phyloP scores from a whole-genome alignment of 2,888 invertebrate genomes.

The Neria commutata region DNA sequence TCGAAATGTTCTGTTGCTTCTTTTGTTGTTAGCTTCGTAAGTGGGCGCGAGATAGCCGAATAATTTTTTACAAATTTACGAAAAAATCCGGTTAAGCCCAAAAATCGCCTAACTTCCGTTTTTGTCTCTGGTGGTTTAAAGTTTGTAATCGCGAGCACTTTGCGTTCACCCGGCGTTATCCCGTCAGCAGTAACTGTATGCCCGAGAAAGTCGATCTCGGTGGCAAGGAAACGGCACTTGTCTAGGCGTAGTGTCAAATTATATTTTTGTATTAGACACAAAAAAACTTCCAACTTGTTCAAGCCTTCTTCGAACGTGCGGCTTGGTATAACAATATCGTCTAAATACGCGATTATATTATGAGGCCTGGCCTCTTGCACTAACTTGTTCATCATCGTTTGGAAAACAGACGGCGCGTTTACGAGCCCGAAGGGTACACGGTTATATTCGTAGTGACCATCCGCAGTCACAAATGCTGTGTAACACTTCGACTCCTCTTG shows the following conservation, averaged over 20 bases:
- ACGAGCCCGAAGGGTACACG: constrained; percentile 12
- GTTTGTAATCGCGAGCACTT: constrained; percentile 7
- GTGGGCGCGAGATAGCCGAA: constrained; percentile 11
- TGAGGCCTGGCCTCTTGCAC: not conserved
- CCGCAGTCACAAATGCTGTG: constrained; percentile 14
- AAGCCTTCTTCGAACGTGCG: constrained; percentile 1
- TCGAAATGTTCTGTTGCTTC: not conserved
- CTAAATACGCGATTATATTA: constrained; percentile 5
- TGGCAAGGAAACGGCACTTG: constrained; percentile 21
- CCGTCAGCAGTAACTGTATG: constrained; percentile 16
- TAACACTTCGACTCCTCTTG: constrained; percentile 8
- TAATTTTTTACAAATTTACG: constrained; percentile 13
- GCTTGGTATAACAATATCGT: constrained; percentile 23
- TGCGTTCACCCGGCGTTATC: constrained; percentile 20
- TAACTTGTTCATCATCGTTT: constrained; percentile 9
- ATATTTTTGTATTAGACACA: not conserved
- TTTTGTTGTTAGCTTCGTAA: constrained; percentile 4
- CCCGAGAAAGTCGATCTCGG: constrained; percentile 16
- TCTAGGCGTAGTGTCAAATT: constrained; percentile 16
- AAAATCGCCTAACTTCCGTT: constrained; percentile 10
- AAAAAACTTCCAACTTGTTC: not conserved
- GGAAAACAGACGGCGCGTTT: constrained; percentile 14
- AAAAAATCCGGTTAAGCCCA: constrained; percentile 13
- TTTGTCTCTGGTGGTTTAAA: constrained; percentile 10
- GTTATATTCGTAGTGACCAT: constrained; percentile 12